Evolutionary conservation across 2,888 invertebrate species (phyloP), one percentile per base, ranked within the genome.

Genomic region (Meandrusa payeni): DNA sequence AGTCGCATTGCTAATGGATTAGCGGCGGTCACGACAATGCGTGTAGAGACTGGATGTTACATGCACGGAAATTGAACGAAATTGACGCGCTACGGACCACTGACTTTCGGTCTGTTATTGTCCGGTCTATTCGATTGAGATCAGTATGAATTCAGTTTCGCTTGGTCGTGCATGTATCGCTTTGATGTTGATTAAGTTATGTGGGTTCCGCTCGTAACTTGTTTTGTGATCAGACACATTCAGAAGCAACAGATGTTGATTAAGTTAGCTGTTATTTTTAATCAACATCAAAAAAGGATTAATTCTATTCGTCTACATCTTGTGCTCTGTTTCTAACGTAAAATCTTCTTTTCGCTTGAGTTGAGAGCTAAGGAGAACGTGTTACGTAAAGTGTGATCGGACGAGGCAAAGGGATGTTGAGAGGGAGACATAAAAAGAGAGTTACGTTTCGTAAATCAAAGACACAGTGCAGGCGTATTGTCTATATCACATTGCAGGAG

Each of bases 1-100:
- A 76, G 74, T 76, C 69, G 61, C 67, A 70, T 70, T 64, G 56
- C 75, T 82, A 83, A 85, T 85, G 81, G 85, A 83, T 85, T 82
- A 78, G 77, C 60, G 67, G 76, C 66, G 61, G 63, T 57, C 61
- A 47, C 45, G 56, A 62, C 63, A 60, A 63, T 57, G 51, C 57
- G 58, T 52, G 47, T 39, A 47, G 38, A 37, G 43, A 50, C 63
- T 63, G 50, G 65, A 64, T 63, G 60, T 55, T 41, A 51, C 56
- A 52, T 47, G 49, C 43, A 46, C 51, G 58, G 63, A 64, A 72
- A 69, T 73, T 69, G 66, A 61, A 51, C 64, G 50, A 54, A 54
- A 60, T 59, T 55, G 55, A 54, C 55, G 53, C 50, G 52, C 48
- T 50, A 50, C 41, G 41, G 36, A 36, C 42, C 34, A 38, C 42